Conservation (phyloP, 2,888 invertebrate genomes). For the Phyllotreta cruciferae region DNA sequence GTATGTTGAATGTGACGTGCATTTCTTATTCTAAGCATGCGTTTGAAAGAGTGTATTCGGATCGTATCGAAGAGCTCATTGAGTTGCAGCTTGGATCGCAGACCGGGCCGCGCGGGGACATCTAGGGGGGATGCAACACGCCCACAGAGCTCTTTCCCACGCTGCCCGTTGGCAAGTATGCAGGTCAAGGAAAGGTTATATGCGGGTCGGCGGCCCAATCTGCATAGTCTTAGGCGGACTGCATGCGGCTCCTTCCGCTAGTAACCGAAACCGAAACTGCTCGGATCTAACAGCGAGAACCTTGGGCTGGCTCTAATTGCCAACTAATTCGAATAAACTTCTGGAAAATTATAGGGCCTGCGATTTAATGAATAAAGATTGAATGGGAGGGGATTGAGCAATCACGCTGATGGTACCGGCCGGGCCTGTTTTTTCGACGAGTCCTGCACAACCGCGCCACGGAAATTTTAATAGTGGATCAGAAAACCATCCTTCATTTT, state of each 20-base stretch:
- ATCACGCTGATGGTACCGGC: slow-evolving; percentile 27
- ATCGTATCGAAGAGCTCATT: slow-evolving; percentile 59
- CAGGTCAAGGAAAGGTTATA: slow-evolving; percentile 71
- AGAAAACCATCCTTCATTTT: slow-evolving; percentile 45
- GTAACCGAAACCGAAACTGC: slow-evolving; percentile 41
- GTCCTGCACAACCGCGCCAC: slow-evolving; percentile 30
- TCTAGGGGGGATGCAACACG: slow-evolving; percentile 64
- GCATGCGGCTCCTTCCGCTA: slow-evolving; percentile 50
- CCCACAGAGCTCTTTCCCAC: slow-evolving; percentile 62
- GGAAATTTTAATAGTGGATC: slow-evolving; percentile 58
- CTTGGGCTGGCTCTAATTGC: slow-evolving; percentile 45
- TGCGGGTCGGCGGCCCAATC: slow-evolving; percentile 60
- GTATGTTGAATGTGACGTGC: slow-evolving; percentile 43
- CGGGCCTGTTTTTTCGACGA: slow-evolving; percentile 20
- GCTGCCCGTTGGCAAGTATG: slow-evolving; percentile 69
- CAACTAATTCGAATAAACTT: slow-evolving; percentile 49
- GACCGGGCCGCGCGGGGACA: slow-evolving; percentile 60
- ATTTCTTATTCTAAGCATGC: slow-evolving; percentile 60
- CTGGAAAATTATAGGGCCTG: slow-evolving; percentile 53
- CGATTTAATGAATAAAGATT: slow-evolving; percentile 44
- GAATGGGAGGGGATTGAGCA: slow-evolving; percentile 37
- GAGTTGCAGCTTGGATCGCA: slow-evolving; percentile 59
- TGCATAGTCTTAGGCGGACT: slow-evolving; percentile 50
- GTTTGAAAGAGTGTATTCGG: slow-evolving; percentile 58
- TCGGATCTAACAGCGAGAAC: slow-evolving; percentile 35